A percentile compares a stretch with the other conserved stretches of the same genome.
phyloP scores from a whole-genome alignment of 1,140 invertebrate genomes.

The Apocrypta bakeri region DNA sequence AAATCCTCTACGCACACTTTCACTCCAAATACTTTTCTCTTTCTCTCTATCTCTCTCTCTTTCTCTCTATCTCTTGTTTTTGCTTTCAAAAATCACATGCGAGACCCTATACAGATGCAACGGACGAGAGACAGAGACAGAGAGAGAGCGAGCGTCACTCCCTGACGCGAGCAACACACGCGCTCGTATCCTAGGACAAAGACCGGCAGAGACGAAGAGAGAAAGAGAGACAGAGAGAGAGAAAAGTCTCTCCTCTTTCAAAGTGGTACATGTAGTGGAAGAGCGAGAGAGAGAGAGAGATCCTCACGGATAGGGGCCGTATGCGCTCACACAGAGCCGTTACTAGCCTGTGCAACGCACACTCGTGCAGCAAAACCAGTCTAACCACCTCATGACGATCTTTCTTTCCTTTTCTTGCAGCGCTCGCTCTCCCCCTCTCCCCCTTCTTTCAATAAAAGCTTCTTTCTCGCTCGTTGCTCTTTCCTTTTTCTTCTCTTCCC shows the following conservation, averaged over 20 bases:
- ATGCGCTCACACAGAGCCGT: constrained; percentile 50
- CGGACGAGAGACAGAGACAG: neutral
- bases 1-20: constrained; percentile 43
- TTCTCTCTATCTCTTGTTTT: constrained; percentile 1
- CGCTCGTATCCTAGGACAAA: constrained; percentile 46
- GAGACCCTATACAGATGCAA: neutral
- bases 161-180: constrained; percentile 56
- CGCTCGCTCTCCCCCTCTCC: constrained; percentile 1
- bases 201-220: constrained; percentile 45
- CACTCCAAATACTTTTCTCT: constrained; percentile 32
- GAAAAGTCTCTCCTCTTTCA: constrained; percentile 32
- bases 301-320: constrained; percentile 27
- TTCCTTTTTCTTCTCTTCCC: constrained; percentile 28
- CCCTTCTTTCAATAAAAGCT: constrained; percentile 49
- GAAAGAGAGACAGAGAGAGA: constrained; percentile 39
- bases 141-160: constrained; percentile 27
- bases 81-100: constrained; percentile 33
- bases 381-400: constrained; percentile 71
- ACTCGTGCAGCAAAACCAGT: constrained; percentile 70
- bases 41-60: too few species aligned
- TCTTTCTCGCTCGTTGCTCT: constrained; percentile 41
- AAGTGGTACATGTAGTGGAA: constrained; percentile 50
- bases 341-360: constrained; percentile 48
- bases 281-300: constrained; percentile 55
- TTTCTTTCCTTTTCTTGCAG: constrained; percentile 49